Evolutionary conservation across 2,113 vertebrate species (phyloP), one percentile per base, ranked within the genome.

Genomic region (Phrynocephalus versicolor): DNA sequence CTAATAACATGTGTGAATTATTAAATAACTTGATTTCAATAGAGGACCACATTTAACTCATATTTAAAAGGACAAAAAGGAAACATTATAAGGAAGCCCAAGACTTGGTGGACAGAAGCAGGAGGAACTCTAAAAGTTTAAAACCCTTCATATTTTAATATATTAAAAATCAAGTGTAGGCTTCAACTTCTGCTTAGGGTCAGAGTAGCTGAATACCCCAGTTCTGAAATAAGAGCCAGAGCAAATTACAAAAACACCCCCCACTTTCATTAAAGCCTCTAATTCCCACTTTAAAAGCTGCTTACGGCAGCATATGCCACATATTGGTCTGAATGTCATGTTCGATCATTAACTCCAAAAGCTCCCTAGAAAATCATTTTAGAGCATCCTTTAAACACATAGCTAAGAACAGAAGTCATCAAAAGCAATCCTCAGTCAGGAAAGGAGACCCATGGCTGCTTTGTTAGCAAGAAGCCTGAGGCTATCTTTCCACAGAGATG

Each of bases 381-480:
- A 60, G 65, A 79, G 41, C n/a, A 30, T 15, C 74, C 74, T 78
- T 35, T 5, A 51, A 51, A 62, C 39, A 82, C 21, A 76, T 23
- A 15, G 21, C 16, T 60, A 70, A 45, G 82, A 82, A 27, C 35
- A 82, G 73, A 58, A 41, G 12, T 51, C 21, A 35, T 27, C 12
- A 10, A n/a, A 81, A 81, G 51, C 45, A 55, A 30, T 64, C 41
- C 9, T 16, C 8, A 70, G 64, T 19, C 51, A 41, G 74, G 58
- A 85, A 4, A n/a, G 15, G 65, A 25, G 41, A 35, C n/a, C 45
- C 41, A 81, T 81, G n/a, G 55, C 10, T 21, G 78, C 27, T 81
- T 86, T 86, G 70, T n/a, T 81, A 65, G 60, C 6, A 51, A 27
- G 64, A 65, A 72, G 71, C 79, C 70, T 70, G 35, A 37, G 15